Evolutionary conservation across 1,140 invertebrate species (phyloP).

Genomic region (Hesperophylax magnus): DNA sequence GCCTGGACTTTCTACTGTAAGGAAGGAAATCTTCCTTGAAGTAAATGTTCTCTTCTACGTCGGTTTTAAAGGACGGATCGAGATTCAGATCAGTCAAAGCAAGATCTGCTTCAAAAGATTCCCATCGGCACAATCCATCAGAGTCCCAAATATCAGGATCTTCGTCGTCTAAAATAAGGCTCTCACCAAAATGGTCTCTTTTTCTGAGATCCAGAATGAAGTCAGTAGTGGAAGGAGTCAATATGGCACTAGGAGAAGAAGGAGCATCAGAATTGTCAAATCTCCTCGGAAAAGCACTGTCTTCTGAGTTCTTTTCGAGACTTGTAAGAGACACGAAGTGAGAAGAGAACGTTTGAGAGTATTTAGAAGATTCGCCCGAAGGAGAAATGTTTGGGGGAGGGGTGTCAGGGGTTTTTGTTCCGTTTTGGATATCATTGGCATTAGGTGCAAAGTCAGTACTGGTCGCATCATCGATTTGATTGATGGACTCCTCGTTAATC

Average conservation of each 20-base stretch:
- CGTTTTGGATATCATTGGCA: constrained; percentile 53
- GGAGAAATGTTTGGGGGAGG: constrained; percentile 74
- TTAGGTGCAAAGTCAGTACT: constrained; percentile 42
- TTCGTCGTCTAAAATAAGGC: constrained; percentile 43
- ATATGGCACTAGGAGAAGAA: constrained; percentile 71
- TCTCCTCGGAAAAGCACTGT: constrained; percentile 59
- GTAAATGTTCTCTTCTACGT: constrained; percentile 73
- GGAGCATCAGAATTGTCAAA: constrained; percentile 60
- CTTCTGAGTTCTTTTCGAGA: constrained; percentile 61
- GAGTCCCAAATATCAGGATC: constrained; percentile 67
- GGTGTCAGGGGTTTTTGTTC: constrained; percentile 72
- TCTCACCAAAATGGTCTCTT: constrained; percentile 49
- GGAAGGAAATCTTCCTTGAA: constrained; percentile 67
- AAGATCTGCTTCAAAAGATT: constrained; percentile 70
- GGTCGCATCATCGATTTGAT: constrained; percentile 32
- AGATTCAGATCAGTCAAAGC: constrained; percentile 68
- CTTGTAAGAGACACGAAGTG: constrained; percentile 72
- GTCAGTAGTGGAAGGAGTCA: constrained; percentile 69
- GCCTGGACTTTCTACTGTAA: constrained; percentile 56
- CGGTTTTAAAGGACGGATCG: constrained; percentile 70
- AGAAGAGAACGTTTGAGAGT: constrained; percentile 72
- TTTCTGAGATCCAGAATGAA: constrained; percentile 34
- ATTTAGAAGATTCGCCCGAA: constrained; percentile 63
- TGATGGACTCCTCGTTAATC: constrained; percentile 44
- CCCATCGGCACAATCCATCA: constrained; percentile 67